A percentile compares a stretch with the other conserved stretches of the same genome.
Evolutionary conservation across 2,113 vertebrate genomes (phyloP).

Genomic region (Nymphicus hollandicus): DNA sequence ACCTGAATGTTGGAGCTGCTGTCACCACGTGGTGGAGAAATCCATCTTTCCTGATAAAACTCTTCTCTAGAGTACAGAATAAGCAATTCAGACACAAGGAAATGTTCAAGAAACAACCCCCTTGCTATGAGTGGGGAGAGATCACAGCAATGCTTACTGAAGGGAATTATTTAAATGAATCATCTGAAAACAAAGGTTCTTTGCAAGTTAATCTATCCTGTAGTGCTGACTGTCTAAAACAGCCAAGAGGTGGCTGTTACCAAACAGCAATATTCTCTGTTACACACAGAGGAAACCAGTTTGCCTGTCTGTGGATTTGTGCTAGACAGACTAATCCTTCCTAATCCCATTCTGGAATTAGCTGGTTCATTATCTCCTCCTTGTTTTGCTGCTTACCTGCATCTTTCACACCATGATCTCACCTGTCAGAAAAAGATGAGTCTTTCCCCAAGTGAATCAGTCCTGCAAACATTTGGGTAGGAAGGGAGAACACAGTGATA

Average conservation of each 20-base stretch:
- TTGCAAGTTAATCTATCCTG: rapidly evolving
- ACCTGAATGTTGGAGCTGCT: neutral
- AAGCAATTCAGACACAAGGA: neutral
- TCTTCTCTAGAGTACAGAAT: neutral
- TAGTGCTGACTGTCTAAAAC: neutral
- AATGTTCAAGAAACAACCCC: rapidly evolving
- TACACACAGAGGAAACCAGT: neutral
- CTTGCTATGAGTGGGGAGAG: neutral
- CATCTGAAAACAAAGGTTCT: neutral
- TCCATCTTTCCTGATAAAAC: neutral
- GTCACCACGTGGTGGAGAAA: neutral
- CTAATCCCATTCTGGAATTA: conserved; percentile 37
- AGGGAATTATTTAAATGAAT: neutral
- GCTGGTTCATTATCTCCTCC: neutral
- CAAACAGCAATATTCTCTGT: rapidly evolving
- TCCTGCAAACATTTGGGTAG: neutral
- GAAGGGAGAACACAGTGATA: neutral
- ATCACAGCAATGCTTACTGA: neutral
- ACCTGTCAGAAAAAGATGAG: neutral
- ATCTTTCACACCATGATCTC: neutral
- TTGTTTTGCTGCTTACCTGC: neutral
- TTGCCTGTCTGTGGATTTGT: neutral
- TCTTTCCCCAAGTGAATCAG: neutral
- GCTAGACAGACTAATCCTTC: conserved; percentile 21
- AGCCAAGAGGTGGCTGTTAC: rapidly evolving